Evolutionary conservation across 2,113 vertebrate genomes (phyloP).

Genomic region (Calidris pygmaea): DNA sequence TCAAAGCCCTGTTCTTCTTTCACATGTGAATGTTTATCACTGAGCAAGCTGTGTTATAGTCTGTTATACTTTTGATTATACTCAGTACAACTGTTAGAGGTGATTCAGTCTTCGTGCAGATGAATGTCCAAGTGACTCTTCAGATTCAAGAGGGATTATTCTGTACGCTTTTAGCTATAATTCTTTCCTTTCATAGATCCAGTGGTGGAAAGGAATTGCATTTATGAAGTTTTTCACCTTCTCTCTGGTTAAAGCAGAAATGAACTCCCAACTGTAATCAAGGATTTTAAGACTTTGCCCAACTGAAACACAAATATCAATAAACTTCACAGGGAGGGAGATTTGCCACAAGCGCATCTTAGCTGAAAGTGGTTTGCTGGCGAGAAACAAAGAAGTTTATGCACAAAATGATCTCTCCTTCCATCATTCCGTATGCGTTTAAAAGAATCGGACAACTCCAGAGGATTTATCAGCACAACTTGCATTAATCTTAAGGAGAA

Average conservation of each 20-base stretch:
- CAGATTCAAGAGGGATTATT: conserved; percentile 42
- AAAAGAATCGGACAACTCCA: not conserved
- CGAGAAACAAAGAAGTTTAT: not conserved
- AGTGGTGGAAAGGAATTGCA: not conserved
- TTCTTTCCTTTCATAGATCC: not conserved
- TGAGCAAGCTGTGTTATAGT: not conserved
- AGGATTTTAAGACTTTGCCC: not conserved
- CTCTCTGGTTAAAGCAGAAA: not conserved
- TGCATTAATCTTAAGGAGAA: not conserved
- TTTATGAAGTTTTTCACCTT: not conserved
- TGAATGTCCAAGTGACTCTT: conserved; percentile 56
- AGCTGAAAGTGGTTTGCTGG: not conserved
- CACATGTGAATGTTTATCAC: not conserved
- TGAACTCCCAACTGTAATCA: not conserved
- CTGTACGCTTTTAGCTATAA: not conserved
- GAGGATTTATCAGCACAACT: not conserved
- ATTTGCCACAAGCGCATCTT: not conserved
- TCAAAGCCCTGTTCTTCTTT: not conserved
- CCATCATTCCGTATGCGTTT: not conserved
- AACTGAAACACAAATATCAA: not conserved
- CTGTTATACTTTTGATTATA: not conserved
- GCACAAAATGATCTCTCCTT: not conserved
- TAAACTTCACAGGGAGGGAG: not conserved
- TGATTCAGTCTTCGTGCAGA: conserved; percentile 57
- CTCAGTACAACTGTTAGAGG: conserved; percentile 65